Evolutionary conservation across 1,140 invertebrate species (phyloP).

Genomic region (Ceratina calcarata): DNA sequence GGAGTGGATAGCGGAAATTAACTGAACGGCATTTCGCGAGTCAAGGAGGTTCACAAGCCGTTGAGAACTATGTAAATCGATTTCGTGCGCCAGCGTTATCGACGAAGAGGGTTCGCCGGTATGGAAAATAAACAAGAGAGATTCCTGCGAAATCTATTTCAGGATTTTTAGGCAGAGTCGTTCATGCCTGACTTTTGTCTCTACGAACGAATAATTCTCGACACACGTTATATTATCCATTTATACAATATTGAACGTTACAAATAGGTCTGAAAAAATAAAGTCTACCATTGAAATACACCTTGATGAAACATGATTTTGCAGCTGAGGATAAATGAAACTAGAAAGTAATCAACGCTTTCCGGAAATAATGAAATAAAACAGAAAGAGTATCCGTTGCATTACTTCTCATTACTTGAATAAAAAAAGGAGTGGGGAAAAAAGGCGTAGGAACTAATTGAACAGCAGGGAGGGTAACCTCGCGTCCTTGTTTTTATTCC

Average conservation of each 20-base stretch:
- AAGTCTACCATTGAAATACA: too few relatives aligned
- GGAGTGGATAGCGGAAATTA: not conserved
- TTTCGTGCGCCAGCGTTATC: not conserved
- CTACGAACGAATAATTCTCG: too few relatives aligned
- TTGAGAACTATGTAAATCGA: conserved; percentile 10
- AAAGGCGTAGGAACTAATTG: not conserved
- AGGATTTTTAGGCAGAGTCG: too few relatives aligned
- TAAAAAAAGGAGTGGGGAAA: not conserved
- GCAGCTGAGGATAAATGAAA: not conserved
- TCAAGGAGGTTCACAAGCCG: conserved; percentile 7
- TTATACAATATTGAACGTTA: too few relatives aligned
- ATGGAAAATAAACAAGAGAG: too few relatives aligned
- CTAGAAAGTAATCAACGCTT: not conserved
- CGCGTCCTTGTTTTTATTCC: not conserved
- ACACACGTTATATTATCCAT: too few relatives aligned
- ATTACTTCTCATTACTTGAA: not conserved
- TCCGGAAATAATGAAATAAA: not conserved
- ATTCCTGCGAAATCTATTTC: too few relatives aligned
- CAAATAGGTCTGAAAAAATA: too few relatives aligned
- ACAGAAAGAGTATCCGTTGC: not conserved
- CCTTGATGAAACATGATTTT: too few relatives aligned
- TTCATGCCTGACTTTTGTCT: too few relatives aligned
- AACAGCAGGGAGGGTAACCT: not conserved
- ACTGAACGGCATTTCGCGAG: conserved; percentile 7
- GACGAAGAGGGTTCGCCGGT: not conserved